Conservation (phyloP, 1,140 invertebrate genomes). For the Psilanteris sp. region DNA sequence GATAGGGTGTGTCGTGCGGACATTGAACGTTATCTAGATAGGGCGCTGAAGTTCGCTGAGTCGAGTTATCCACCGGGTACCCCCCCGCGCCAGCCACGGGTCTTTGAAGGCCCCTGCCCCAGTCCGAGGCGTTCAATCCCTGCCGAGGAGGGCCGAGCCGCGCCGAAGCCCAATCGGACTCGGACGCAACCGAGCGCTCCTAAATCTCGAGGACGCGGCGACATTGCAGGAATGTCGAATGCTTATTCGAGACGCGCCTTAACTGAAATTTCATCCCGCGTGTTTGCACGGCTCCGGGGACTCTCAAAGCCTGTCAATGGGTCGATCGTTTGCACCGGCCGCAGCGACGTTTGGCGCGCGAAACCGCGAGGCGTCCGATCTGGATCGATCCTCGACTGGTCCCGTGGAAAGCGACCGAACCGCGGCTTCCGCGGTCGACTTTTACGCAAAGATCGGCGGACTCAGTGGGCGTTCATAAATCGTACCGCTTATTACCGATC, state of each 20-base stretch:
- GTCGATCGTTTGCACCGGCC: slow-evolving; percentile 1
- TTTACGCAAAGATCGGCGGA: too few relatives aligned
- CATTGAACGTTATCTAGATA: too few relatives aligned
- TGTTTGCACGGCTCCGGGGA: slow-evolving; percentile 1
- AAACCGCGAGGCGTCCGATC: too few relatives aligned
- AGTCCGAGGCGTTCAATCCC: slow-evolving; percentile 10
- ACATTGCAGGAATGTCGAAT: slow-evolving; percentile 61
- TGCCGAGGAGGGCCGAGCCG: slow-evolving; percentile 16
- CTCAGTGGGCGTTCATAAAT: too few relatives aligned
- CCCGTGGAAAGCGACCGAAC: too few relatives aligned
- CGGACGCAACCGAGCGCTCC: slow-evolving; percentile 49
- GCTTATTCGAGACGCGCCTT: slow-evolving; percentile 37
- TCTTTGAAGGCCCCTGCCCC: background rate
- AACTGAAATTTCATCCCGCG: slow-evolving; percentile 58
- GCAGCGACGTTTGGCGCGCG: background rate
- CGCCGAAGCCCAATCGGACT: slow-evolving; percentile 24
- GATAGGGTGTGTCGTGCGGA: too few relatives aligned
- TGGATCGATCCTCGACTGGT: too few relatives aligned
- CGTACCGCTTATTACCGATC: too few relatives aligned
- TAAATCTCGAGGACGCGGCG: slow-evolving; percentile 62
- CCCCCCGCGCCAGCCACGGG: too few relatives aligned
- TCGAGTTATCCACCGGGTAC: too few relatives aligned
- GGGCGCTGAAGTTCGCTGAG: too few relatives aligned
- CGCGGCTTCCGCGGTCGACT: too few relatives aligned
- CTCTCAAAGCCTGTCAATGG: slow-evolving; percentile 1